phyloP scores from a whole-genome alignment of 2,888 invertebrate genomes.

The Lasioglossum villosulum region DNA sequence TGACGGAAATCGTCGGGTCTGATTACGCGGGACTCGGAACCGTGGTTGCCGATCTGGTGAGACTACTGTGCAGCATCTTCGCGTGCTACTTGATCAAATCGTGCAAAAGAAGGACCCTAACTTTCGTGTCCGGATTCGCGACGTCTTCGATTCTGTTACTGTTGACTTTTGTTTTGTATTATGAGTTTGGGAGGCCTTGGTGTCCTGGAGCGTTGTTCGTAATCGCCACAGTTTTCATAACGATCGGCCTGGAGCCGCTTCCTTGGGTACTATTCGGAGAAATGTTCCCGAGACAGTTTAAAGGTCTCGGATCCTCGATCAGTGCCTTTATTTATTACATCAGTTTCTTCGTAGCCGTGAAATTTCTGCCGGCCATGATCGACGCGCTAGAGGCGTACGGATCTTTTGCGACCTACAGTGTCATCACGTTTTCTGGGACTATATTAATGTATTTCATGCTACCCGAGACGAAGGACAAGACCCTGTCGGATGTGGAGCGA shows the following conservation, averaged over 20 bases:
- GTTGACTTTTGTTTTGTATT: conserved; percentile 85
- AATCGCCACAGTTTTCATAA: conserved; percentile 87
- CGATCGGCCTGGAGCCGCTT: conserved; percentile 88
- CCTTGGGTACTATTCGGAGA: conserved; percentile 92
- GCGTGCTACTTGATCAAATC: not conserved
- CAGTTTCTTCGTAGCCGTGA: conserved; percentile 89
- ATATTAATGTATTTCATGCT: not conserved
- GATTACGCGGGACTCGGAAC: not conserved
- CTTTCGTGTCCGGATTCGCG: conserved; percentile 86
- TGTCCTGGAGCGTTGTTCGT: conserved; percentile 86
- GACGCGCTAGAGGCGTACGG: not conserved
- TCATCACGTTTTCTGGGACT: not conserved
- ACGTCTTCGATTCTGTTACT: conserved; percentile 87
- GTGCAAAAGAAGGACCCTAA: not conserved
- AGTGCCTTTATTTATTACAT: too few species aligned
- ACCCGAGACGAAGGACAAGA: not conserved
- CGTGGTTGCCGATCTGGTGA: not conserved
- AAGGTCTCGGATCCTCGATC: conserved; percentile 90
- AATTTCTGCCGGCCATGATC: conserved; percentile 87
- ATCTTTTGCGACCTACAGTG: not conserved
- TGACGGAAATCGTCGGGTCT: not conserved
- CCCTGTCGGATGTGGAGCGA: not conserved
- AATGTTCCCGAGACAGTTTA: conserved; percentile 86
- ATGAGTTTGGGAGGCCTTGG: conserved; percentile 85
- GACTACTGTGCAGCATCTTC: not conserved